Evolutionary conservation across 2,797 vertebrate species (phyloP).

Genomic region (Benthosema pterotum): DNA sequence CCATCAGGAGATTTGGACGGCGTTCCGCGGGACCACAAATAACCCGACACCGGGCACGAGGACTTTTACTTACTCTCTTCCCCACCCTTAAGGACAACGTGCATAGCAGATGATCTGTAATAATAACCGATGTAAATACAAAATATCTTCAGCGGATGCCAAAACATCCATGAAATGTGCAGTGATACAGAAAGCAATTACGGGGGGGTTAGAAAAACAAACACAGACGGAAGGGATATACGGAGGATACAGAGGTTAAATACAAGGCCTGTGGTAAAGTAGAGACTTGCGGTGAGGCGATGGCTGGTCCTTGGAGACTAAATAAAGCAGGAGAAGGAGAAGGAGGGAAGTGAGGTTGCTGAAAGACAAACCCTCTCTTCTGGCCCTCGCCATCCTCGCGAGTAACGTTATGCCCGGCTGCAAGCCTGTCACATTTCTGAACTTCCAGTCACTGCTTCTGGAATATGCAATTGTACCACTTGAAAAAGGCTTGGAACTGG

Average conservation of each 20-base stretch:
- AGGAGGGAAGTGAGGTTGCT: conserved; percentile 34
- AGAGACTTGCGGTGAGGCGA: conserved; percentile 24
- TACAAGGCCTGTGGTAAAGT: conserved; percentile 23
- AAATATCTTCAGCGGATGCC: neutral
- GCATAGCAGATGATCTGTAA: conserved; percentile 14
- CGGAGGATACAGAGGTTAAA: conserved; percentile 14
- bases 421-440: conserved; percentile 2
- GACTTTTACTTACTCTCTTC: conserved; percentile 21
- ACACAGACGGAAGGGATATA: neutral
- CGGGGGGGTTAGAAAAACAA: neutral
- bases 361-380: conserved; percentile 35
- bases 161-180: conserved; percentile 3
- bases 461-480: neutral
- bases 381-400: neutral
- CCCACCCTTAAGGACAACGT: conserved; percentile 23
- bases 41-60: conserved; percentile 32
- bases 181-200: neutral
- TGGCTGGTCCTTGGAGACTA: conserved; percentile 27
- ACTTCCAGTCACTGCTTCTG: conserved; percentile 5
- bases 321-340: conserved; percentile 40
- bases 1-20: conserved; percentile 26
- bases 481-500: conserved; percentile 2
- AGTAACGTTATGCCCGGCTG: neutral
- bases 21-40: conserved; percentile 31
- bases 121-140: conserved; percentile 3